A percentile compares a stretch with the other conserved stretches of the same genome.
Evolutionary conservation across 1,140 invertebrate genomes (phyloP).

Genomic region (Orius insidiosus): DNA sequence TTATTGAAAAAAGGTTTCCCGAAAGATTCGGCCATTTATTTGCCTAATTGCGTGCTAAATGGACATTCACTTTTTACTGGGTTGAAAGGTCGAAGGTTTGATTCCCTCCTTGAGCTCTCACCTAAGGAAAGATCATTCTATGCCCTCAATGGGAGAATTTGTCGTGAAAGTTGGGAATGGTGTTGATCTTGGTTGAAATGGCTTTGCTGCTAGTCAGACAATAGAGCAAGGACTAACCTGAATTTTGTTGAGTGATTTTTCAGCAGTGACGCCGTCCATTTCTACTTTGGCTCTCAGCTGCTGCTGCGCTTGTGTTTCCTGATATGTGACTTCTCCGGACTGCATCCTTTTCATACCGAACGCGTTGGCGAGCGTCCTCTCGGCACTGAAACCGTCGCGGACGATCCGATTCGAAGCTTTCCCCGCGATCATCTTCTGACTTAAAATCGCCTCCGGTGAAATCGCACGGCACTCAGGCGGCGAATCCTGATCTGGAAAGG

Average conservation of each 20-base stretch:
- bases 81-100: too few species aligned
- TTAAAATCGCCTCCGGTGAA: too few species aligned
- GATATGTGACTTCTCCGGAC: conserved; percentile 60
- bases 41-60: too few species aligned
- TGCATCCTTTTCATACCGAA: conserved; percentile 62
- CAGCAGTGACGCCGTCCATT: conserved; percentile 53
- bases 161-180: too few species aligned
- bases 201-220: too few species aligned
- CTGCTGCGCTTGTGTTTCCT: conserved; percentile 43
- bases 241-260: conserved; percentile 52
- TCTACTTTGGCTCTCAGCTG: conserved; percentile 44
- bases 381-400: conserved; percentile 65
- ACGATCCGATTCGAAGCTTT: conserved; percentile 38
- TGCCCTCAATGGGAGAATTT: too few species aligned
- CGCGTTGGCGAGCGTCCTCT: conserved; percentile 50
- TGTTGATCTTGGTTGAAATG: background rate
- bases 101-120: too few species aligned
- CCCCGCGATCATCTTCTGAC: conserved; percentile 28
- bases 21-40: too few species aligned
- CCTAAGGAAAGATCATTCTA: too few species aligned
- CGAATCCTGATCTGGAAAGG: conserved; percentile 47
- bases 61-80: too few species aligned
- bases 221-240: too few species aligned
- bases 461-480: conserved; percentile 25
- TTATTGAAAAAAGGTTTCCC: too few species aligned